Evolutionary conservation across 1,140 invertebrate genomes (phyloP).

Genomic region (Medauroidea extradentata): DNA sequence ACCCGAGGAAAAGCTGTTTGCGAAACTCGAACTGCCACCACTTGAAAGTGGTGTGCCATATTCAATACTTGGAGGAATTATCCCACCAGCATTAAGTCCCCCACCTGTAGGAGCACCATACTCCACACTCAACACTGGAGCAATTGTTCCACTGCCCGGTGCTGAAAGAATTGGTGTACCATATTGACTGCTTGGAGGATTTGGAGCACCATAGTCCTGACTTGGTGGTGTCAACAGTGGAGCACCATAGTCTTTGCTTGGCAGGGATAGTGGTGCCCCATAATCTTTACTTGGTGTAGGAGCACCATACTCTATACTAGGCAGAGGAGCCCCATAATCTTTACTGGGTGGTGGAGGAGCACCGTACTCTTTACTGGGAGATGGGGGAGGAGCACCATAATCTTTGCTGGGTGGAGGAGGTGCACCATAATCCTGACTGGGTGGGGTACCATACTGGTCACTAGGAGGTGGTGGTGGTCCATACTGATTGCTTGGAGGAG

Average conservation of each 20-base stretch:
- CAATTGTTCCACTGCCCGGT: neutral
- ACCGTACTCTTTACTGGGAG: constrained; percentile 1
- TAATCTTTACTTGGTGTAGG: constrained; percentile 24
- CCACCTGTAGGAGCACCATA: constrained; percentile 5
- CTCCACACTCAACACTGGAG: neutral
- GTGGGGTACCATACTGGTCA: constrained; percentile 17
- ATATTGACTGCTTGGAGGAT: neutral
- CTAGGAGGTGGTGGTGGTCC: constrained; percentile 28
- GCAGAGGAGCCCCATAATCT: constrained; percentile 8
- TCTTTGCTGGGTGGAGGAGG: neutral
- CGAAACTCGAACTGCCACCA: no score
- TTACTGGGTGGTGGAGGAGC: constrained; percentile 4
- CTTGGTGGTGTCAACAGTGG: no score
- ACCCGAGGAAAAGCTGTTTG: no score
- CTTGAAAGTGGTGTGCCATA: constrained; percentile 24
- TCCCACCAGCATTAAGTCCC: constrained; percentile 27
- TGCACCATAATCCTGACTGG: constrained; percentile 7
- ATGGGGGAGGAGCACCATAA: neutral
- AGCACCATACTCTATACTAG: neutral
- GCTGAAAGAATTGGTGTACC: neutral
- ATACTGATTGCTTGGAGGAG: constrained; percentile 13
- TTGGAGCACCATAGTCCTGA: no score
- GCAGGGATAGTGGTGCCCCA: neutral
- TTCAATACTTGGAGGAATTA: constrained; percentile 22
- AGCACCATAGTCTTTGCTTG: neutral